Evolutionary conservation across 2,888 invertebrate genomes (phyloP).

Genomic region (Stenolophus ochropezus): DNA sequence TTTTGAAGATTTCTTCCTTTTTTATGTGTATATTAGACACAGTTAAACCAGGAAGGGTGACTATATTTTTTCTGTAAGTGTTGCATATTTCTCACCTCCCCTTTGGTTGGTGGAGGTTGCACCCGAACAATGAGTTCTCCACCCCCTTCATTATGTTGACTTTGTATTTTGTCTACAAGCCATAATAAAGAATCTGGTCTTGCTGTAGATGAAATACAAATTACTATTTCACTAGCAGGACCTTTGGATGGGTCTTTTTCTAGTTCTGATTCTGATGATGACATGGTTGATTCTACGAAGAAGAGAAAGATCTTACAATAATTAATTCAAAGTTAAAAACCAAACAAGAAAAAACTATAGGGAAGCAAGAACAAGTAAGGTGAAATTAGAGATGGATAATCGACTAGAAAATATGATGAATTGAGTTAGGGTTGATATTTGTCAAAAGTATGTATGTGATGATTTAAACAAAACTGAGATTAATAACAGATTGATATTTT

Average conservation of each 20-base stretch:
- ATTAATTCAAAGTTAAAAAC: no score
- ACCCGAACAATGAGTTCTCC: conserved; percentile 76
- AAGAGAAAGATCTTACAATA: no score
- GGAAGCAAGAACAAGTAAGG: no score
- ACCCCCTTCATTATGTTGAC: conserved; percentile 75
- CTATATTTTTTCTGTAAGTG: neutral
- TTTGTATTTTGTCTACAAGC: conserved; percentile 74
- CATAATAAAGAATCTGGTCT: conserved; percentile 74
- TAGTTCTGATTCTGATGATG: conserved; percentile 5
- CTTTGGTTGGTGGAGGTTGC: conserved; percentile 69
- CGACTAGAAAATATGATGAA: no score
- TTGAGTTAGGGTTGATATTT: no score
- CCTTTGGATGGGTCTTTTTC: neutral
- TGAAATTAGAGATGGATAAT: no score
- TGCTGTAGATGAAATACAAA: conserved; percentile 73
- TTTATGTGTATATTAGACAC: no score
- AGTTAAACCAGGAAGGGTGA: neutral
- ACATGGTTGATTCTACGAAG: neutral
- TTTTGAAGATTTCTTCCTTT: no score
- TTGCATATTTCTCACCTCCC: conserved; percentile 17
- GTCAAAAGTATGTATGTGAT: no score
- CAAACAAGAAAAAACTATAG: no score
- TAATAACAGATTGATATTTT: no score
- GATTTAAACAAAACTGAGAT: no score
- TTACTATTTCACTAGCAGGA: conserved; percentile 74